Evolutionary conservation across 2,113 vertebrate genomes (phyloP).

Genomic region (Microtus pennsylvanicus): DNA sequence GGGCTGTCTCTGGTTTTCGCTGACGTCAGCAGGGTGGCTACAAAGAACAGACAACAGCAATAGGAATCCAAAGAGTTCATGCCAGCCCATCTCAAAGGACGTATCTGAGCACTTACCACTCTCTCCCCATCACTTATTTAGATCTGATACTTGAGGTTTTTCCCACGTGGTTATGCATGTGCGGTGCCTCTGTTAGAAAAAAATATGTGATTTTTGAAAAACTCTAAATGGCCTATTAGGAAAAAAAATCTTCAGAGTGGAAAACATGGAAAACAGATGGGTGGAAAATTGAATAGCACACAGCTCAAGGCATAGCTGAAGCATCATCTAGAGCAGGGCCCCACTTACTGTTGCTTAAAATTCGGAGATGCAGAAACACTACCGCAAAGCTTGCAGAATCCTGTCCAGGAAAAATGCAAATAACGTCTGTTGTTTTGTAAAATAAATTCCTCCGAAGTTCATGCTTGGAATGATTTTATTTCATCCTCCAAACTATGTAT

Average conservation of each 20-base stretch:
- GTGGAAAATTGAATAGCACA: neutral
- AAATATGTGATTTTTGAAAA: neutral
- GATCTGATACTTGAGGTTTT: neutral
- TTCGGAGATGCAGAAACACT: neutral
- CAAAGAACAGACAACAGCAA: neutral
- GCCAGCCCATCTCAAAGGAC: neutral
- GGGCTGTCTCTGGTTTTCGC: neutral
- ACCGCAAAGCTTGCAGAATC: neutral
- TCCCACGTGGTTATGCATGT: neutral
- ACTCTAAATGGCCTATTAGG: neutral
- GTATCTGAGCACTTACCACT: neutral
- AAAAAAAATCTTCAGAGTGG: neutral
- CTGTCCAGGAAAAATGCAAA: neutral
- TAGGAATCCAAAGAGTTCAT: neutral
- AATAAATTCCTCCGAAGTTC: conserved; percentile 12
- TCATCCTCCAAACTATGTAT: neutral
- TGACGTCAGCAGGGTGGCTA: neutral
- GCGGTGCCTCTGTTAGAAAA: neutral
- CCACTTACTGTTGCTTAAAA: neutral
- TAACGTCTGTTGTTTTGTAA: neutral
- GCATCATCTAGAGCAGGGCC: neutral
- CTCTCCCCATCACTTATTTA: neutral
- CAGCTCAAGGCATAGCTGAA: neutral
- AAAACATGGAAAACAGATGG: neutral
- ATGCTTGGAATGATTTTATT: neutral